Base-by-base conservation (phyloP, 2,113 vertebrate genomes). In the Oreotrochilus melanogaster region DNA sequence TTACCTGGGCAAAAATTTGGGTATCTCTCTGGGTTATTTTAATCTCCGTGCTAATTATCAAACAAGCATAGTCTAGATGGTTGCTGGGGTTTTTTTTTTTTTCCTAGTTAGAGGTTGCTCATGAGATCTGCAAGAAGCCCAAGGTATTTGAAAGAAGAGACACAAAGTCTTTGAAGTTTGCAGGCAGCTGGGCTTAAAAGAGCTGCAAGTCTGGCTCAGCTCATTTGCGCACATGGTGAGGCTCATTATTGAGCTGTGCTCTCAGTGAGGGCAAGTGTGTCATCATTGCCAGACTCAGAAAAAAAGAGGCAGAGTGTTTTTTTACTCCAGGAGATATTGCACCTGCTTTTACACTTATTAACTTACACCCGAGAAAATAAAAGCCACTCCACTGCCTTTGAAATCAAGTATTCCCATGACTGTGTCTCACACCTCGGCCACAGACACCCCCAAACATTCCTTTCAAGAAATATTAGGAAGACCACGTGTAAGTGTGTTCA, bases 201-300 rank as follows among this genome's bases (percentile, higher is more conserved):
- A 66, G 64, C 71, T 93, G 83, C 11, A 8, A 54, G 88, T 73
- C 76, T 94, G 92, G 92, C 82, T 97, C 91, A 97, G 78, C 45
- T 79, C 50, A 72, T 69, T 21, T 58, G n/a, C 87, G 62, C 70
- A 60, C 88, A 71, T 14, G 64, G 33, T 43, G 91, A 97, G 81
- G 90, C 82, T 97, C 88, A 91, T 85, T 73, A 95, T 3, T 1
- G 93, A 96, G 87, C 87, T 43, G 80, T 7, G 91, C 81, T 96
- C 83, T 96, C 95, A 97, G 43, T 54, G 87, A 97, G 79, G 84
- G 70, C 89, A 97, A 92, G 71, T 8, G 42, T 91, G 92, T 92
- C 83, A 95, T 89, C 79, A 93, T 21, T 17, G 90, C 96, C 96
- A 97, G 96, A 11, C 39, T 14, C 7, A 3, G 1, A 31, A 51